phyloP scores from a whole-genome alignment of 2,113 vertebrate species.

The Thunnus thynnus region DNA sequence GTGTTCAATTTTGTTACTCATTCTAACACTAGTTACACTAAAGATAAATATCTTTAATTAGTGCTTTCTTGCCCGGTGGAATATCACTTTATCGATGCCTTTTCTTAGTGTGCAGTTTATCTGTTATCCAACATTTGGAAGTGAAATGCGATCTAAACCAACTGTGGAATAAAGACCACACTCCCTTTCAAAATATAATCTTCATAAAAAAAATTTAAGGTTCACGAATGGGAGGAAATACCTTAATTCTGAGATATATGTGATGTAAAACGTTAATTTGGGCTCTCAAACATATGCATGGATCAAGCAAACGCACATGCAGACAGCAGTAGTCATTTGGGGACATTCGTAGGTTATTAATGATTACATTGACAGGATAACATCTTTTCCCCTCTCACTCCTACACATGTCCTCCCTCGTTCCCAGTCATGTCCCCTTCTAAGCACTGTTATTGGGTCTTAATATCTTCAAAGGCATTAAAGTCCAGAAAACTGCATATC shows the following conservation, averaged over 20 bases:
- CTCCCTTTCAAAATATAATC: not conserved
- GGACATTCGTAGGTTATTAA: conserved; percentile 18
- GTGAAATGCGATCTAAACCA: conserved; percentile 4
- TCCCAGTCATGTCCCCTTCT: not conserved
- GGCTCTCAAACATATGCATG: not conserved
- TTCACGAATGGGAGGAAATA: not conserved
- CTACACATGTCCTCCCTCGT: conserved; percentile 16
- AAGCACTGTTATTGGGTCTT: conserved; percentile 29
- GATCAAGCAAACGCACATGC: not conserved
- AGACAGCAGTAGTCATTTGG: not conserved
- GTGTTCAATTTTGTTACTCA: not conserved
- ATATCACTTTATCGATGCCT: not conserved
- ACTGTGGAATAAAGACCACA: not conserved
- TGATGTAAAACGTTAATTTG: conserved; percentile 7
- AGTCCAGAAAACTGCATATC: conserved; percentile 55
- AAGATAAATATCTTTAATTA: not conserved
- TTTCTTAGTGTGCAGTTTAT: not conserved
- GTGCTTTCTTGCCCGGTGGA: too few relatives aligned
- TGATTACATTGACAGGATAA: conserved; percentile 26
- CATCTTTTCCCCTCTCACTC: conserved; percentile 21
- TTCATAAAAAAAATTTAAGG: not conserved
- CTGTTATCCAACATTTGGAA: not conserved
- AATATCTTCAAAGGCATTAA: conserved; percentile 61
- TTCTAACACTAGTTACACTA: not conserved
- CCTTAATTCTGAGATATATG: not conserved